Evolutionary conservation across 2,113 vertebrate genomes (phyloP).

Genomic region (Trogon melanurus): DNA sequence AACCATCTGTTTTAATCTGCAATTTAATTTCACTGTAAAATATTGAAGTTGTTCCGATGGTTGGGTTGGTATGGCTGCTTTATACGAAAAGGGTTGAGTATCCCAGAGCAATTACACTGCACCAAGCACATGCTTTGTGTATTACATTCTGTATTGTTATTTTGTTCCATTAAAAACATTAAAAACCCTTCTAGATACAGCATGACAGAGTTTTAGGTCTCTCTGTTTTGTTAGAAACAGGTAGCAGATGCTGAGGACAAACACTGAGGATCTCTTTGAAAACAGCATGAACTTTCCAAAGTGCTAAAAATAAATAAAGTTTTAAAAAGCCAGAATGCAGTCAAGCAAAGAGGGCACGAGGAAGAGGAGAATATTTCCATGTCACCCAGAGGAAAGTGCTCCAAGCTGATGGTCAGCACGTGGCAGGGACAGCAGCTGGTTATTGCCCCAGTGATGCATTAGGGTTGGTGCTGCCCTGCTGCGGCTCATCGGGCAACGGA

Average conservation of each 20-base stretch:
- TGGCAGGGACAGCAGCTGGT: not conserved
- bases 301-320: constrained; percentile 9
- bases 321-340: not conserved
- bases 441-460: not conserved
- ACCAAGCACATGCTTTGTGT: constrained; percentile 18
- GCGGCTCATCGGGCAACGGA: not conserved
- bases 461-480: not conserved
- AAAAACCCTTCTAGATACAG: not conserved
- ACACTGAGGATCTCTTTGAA: not conserved
- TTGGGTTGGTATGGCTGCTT: not conserved
- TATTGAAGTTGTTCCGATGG: constrained; percentile 50
- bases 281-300: not conserved
- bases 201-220: not conserved
- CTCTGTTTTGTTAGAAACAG: constrained; percentile 2
- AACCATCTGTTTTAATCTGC: constrained; percentile 66
- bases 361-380: not conserved
- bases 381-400: not conserved
- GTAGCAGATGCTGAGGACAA: constrained; percentile 10
- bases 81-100: constrained; percentile 31
- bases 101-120: constrained; percentile 54
- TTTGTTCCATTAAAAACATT: constrained; percentile 24
- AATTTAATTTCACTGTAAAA: constrained; percentile 55
- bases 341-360: not conserved
- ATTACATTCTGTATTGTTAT: constrained; percentile 30
- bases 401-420: not conserved